A percentile compares a stretch with the other conserved stretches of the same genome.
phyloP scores from a whole-genome alignment of 2,888 invertebrate genomes.

The Julus scandinavius region DNA sequence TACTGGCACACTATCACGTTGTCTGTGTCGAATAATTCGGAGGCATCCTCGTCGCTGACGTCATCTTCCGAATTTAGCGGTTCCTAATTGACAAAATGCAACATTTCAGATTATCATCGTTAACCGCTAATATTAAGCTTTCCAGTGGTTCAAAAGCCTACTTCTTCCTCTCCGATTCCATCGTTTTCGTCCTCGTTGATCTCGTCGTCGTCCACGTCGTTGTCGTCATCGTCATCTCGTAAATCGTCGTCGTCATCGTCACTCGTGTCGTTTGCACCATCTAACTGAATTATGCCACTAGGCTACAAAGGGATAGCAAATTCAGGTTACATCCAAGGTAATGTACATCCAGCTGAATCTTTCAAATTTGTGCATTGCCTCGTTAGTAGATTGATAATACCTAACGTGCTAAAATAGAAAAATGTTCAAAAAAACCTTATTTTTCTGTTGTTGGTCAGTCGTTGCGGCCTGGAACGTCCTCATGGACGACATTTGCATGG shows the following conservation, averaged over 20 bases:
- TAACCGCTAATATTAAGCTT: background rate
- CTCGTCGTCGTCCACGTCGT: slow-evolving; percentile 77
- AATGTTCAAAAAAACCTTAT: slow-evolving; percentile 9
- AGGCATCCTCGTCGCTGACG: slow-evolving; percentile 87
- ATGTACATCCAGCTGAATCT: too few relatives aligned
- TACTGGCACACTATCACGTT: slow-evolving; percentile 99
- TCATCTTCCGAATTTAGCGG: slow-evolving; percentile 97
- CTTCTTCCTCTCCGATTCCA: slow-evolving; percentile 66
- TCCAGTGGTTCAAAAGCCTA: background rate
- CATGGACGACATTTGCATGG: background rate
- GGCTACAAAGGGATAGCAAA: background rate
- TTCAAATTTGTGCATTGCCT: too few relatives aligned
- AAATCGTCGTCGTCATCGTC: slow-evolving; percentile 78
- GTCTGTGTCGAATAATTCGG: slow-evolving; percentile 97
- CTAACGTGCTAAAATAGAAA: background rate
- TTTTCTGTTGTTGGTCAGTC: background rate
- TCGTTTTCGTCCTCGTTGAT: slow-evolving; percentile 80
- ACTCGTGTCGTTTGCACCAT: slow-evolving; percentile 68
- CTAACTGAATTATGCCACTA: slow-evolving; percentile 64
- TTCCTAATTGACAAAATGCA: slow-evolving; percentile 72
- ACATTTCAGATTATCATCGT: background rate
- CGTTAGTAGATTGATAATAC: too few relatives aligned
- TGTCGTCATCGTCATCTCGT: slow-evolving; percentile 71
- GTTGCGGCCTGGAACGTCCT: background rate
- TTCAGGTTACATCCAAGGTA: background rate